Evolutionary conservation across 2,888 invertebrate genomes (phyloP), one percentile per base, ranked within the genome.

Genomic region (Caenorhabditis virilis): DNA sequence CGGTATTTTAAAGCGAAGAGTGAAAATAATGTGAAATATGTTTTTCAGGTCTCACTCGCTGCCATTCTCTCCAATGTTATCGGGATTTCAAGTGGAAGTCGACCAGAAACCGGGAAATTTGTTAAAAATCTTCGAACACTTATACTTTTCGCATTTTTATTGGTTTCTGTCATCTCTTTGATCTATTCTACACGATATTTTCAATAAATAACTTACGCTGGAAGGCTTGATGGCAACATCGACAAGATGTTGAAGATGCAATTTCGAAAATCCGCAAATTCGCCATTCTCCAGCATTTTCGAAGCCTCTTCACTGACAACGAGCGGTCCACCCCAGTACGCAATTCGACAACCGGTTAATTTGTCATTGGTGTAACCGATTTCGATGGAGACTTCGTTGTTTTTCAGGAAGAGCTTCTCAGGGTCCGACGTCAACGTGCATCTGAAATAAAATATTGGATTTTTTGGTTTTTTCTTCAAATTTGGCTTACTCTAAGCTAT

Each of bases 401-500:
- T n/a, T n/a, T n/a, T n/a, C n/a, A n/a, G n/a, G n/a, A n/a, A n/a
- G n/a, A n/a, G n/a, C n/a, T n/a, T n/a, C n/a, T n/a, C n/a, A n/a
- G n/a, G n/a, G n/a, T n/a, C n/a, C n/a, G n/a, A n/a, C n/a, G n/a
- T n/a, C n/a, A n/a, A n/a, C n/a, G 30, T 30, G 30, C 13, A 13
- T 13, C 13, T 30, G 7, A 30, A 30, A 9, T 30, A 30, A 30
- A 30, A 30, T 13, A 30, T 30, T 13, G 6, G 30, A 30, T 39
- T 18, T 38, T 46, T 46, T 60, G 18, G 54, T 60, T 2, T 16
- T 33, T n/a, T 43, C 30, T 9, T 35, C 33, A 1, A 38, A 20
- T 16, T 33, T 16, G 2, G 41, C 42, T 53, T 7, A 66, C 62
- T 57, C 62, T 16, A 67, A 46, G 15, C 62, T 55, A n/a, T 62